These are phyloP conservation scores for Crenuchus spilurus DNA, from an alignment of 2,797 vertebrate genomes.

Conservation along the genomic window DNA sequence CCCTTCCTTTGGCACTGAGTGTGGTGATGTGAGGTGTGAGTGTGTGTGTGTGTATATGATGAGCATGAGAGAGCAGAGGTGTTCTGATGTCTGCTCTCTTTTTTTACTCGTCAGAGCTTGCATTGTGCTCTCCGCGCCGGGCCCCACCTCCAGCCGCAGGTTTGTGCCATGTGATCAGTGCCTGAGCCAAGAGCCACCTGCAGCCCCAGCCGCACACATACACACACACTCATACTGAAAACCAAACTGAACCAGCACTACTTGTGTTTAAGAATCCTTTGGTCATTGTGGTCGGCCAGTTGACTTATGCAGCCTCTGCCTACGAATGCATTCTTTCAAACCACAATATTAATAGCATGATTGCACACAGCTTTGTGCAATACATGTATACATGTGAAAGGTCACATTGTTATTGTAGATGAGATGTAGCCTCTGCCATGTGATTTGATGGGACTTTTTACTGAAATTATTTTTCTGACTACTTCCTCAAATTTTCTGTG, in stretches of 20 bases:
- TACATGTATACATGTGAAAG: no score
- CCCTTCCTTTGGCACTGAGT: neutral
- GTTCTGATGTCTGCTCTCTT: conserved; percentile 74
- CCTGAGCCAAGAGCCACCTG: conserved; percentile 54
- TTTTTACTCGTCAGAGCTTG: conserved; percentile 78
- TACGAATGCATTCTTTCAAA: neutral
- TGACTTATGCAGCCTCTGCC: neutral
- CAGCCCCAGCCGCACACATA: conserved; percentile 32
- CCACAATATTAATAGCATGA: no score
- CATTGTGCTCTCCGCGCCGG: conserved; percentile 73
- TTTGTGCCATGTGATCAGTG: conserved; percentile 69
- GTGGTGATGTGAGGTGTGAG: conserved; percentile 15
- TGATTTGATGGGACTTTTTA: no score
- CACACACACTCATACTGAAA: conserved; percentile 27
- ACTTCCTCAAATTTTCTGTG: no score
- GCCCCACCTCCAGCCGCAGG: conserved; percentile 74
- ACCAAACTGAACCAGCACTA: conserved; percentile 11
- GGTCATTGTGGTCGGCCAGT: neutral
- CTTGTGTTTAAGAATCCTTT: conserved; percentile 15
- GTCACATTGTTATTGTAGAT: no score
- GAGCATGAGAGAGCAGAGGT: conserved; percentile 42
- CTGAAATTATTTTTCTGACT: no score
- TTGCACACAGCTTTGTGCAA: no score
- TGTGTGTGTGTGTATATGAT: conserved; percentile 31
- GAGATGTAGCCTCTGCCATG: no score